These are phyloP conservation scores for Falco peregrinus DNA, from an alignment of 2,797 vertebrate genomes.

Conservation along the genomic window DNA sequence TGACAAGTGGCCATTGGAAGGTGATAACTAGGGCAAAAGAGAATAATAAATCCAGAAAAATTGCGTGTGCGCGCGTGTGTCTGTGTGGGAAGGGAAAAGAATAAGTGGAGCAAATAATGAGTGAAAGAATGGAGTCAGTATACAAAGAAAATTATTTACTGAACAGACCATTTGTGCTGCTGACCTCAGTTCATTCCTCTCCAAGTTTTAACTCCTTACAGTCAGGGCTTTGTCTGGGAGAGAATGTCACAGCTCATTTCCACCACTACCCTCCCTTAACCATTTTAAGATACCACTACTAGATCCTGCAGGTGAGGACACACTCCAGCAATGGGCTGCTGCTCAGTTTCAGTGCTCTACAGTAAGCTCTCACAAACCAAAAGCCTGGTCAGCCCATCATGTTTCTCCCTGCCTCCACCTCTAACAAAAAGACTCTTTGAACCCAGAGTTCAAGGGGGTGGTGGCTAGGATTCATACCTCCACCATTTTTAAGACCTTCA, in stretches of 20 bases:
- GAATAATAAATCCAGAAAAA: neutral
- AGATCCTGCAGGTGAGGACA: neutral
- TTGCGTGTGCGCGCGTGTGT: accelerated
- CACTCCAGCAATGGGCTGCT: neutral
- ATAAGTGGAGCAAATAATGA: conserved; percentile 56
- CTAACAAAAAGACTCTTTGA: neutral
- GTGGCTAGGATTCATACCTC: neutral
- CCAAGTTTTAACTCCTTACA: conserved; percentile 19
- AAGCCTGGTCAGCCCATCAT: neutral
- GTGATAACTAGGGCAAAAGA: neutral
- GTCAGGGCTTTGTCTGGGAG: neutral
- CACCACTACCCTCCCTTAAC: neutral
- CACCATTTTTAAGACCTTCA: neutral
- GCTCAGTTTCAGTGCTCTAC: neutral
- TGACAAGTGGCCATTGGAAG: neutral
- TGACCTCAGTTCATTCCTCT: conserved; percentile 45
- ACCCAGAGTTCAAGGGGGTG: neutral
- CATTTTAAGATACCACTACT: neutral
- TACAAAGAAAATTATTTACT: conserved; percentile 47
- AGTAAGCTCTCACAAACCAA: neutral
- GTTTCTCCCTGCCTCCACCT: neutral
- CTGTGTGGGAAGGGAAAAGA: conserved; percentile 36
- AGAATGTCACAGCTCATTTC: neutral
- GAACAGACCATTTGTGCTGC: neutral
- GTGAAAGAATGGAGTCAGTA: conserved; percentile 32